A percentile compares a stretch with the other conserved stretches of the same genome.
phyloP scores from a whole-genome alignment of 2,888 invertebrate species.

The Ptychoptera albimana region DNA sequence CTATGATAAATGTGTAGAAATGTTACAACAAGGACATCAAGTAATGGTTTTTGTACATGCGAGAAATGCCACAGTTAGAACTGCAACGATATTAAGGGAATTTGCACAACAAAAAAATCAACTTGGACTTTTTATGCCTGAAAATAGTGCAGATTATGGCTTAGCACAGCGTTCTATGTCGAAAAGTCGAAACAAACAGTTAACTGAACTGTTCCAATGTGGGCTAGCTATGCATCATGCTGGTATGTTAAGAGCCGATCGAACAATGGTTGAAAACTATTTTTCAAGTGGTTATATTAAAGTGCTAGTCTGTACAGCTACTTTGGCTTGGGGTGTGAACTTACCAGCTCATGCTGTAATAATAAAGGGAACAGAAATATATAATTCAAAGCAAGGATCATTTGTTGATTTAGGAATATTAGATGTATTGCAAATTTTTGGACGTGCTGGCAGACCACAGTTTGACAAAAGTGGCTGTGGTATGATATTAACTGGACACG shows the following conservation, averaged over 20 bases:
- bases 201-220: constrained; percentile 66
- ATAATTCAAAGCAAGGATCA: constrained; percentile 86
- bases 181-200: constrained; percentile 61
- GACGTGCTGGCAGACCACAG: constrained; percentile 95
- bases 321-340: constrained; percentile 99
- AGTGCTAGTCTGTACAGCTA: constrained; percentile 90
- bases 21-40: constrained; percentile 83
- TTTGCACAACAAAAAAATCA: constrained; percentile 62
- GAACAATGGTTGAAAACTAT: constrained; percentile 75
- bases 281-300: constrained; percentile 78
- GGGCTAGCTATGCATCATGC: constrained; percentile 97
- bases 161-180: constrained; percentile 53
- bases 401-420: constrained; percentile 92
- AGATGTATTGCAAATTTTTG: constrained; percentile 97
- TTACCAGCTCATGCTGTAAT: constrained; percentile 96
- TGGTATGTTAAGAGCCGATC: constrained; percentile 78
- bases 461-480: constrained; percentile 91
- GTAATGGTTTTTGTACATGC: constrained; percentile 98
- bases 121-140: constrained; percentile 49
- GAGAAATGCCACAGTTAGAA: constrained; percentile 84
- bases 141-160: constrained; percentile 43
- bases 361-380: constrained; percentile 65
- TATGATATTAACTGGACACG: constrained; percentile 85
- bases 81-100: constrained; percentile 72
- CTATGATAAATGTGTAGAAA: constrained; percentile 78